Conservation (phyloP, 2,888 invertebrate genomes). For the Oeneis ivallda region DNA sequence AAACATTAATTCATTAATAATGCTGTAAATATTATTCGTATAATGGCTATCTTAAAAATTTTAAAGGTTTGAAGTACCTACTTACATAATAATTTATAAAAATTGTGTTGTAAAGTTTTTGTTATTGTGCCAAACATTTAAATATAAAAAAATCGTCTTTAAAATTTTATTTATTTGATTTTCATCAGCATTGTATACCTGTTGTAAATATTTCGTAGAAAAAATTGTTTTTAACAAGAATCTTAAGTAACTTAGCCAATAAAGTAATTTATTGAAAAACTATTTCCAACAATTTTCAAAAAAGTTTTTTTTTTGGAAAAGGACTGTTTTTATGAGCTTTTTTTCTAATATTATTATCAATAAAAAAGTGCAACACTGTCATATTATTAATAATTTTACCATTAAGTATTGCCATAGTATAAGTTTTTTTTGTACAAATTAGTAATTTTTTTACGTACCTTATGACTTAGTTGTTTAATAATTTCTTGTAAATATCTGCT, state of each 20-base stretch:
- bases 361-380: constrained; percentile 8
- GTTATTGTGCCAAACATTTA: neutral
- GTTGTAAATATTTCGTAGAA: constrained; percentile 1
- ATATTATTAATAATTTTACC: constrained; percentile 24
- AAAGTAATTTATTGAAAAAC: neutral
- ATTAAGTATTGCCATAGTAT: constrained; percentile 39
- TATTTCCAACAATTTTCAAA: neutral
- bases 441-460: constrained; percentile 11
- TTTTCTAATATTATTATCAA: neutral
- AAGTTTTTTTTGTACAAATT: constrained; percentile 37
- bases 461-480: neutral
- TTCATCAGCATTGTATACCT: neutral
- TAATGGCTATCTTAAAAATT: neutral
- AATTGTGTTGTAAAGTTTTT: neutral
- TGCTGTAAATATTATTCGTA: neutral
- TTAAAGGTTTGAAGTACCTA: neutral
- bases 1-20: neutral
- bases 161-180: neutral
- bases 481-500: constrained; percentile 16
- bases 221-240: neutral
- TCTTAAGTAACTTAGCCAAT: constrained; percentile 14
- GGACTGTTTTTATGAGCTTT: neutral
- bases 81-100: too few relatives aligned
- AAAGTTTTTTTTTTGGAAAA: neutral
- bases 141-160: neutral